Conservation (phyloP, 2,888 invertebrate species). For the Rhagonycha fulva region DNA sequence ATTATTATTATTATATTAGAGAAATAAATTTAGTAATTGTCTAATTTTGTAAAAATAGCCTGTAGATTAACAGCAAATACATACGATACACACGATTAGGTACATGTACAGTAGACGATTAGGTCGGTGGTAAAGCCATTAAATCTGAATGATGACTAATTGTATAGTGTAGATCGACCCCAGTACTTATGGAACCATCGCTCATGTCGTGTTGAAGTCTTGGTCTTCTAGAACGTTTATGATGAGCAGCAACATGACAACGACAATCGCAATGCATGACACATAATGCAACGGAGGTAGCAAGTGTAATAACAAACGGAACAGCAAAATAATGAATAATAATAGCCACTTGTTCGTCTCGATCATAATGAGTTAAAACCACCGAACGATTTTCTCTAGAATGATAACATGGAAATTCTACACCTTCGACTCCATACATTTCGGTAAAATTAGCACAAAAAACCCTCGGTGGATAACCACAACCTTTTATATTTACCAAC, state of each 20-base stretch:
- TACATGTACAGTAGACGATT: no score
- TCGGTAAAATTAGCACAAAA: slow-evolving; percentile 77
- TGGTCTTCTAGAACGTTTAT: slow-evolving; percentile 67
- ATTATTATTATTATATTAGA: not conserved
- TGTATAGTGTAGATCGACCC: slow-evolving; percentile 67
- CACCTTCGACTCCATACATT: slow-evolving; percentile 70
- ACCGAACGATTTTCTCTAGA: slow-evolving; percentile 80
- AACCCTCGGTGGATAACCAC: slow-evolving; percentile 79
- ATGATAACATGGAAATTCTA: slow-evolving; percentile 68
- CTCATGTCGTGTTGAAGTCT: slow-evolving; percentile 66
- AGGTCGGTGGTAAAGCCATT: slow-evolving; percentile 51
- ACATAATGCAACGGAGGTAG: slow-evolving; percentile 83
- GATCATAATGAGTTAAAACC: slow-evolving; percentile 82
- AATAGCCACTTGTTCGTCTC: slow-evolving; percentile 79
- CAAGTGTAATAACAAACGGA: slow-evolving; percentile 81
- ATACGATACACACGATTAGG: slow-evolving; percentile 14
- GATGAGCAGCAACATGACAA: slow-evolving; percentile 68
- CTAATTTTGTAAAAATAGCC: slow-evolving; percentile 1
- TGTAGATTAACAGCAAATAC: slow-evolving; percentile 17
- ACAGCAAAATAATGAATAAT: slow-evolving; percentile 84
- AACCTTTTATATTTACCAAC: slow-evolving; percentile 81
- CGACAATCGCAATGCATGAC: slow-evolving; percentile 87
- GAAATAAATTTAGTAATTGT: not conserved
- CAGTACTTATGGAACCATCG: slow-evolving; percentile 73
- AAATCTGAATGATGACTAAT: slow-evolving; percentile 53